Conservation (phyloP, 2,888 invertebrate genomes). For the Pomacea canaliculata region DNA sequence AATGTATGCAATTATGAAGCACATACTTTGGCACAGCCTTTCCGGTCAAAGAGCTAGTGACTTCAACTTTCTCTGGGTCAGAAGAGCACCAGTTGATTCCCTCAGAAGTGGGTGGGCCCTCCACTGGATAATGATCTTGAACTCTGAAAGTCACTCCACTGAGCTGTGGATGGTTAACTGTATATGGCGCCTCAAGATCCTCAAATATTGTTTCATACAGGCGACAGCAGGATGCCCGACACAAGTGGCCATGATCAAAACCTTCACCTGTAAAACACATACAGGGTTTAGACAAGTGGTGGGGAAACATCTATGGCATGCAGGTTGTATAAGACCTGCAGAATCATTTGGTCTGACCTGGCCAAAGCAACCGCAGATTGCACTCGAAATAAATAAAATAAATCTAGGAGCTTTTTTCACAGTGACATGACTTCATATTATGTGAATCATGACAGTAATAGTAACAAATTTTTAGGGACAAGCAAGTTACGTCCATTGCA, state of each 20-base stretch:
- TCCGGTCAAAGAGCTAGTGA: slow-evolving; percentile 52
- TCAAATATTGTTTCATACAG: slow-evolving; percentile 50
- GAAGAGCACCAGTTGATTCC: slow-evolving; percentile 60
- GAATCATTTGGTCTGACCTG: no score
- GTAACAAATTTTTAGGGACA: no score
- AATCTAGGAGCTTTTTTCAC: no score
- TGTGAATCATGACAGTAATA: no score
- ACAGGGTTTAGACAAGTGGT: not conserved
- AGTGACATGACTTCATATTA: no score
- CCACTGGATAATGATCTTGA: slow-evolving; percentile 31
- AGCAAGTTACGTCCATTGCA: no score
- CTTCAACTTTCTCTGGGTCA: slow-evolving; percentile 51
- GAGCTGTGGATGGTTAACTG: slow-evolving; percentile 53
- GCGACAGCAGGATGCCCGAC: slow-evolving; percentile 63
- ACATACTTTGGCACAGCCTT: slow-evolving; percentile 19
- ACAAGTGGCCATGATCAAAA: slow-evolving; percentile 60
- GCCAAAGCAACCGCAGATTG: no score
- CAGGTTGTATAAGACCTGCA: no score
- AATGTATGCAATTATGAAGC: no score
- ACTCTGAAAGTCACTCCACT: slow-evolving; percentile 41
- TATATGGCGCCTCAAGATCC: slow-evolving; percentile 47
- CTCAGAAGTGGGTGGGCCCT: slow-evolving; percentile 34
- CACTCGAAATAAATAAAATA: no score
- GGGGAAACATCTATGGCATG: no score
- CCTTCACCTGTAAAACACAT: slow-evolving; percentile 2